These are phyloP conservation scores for Agrotis exclamationis DNA, from an alignment of 2,888 invertebrate species.

Conservation along the genomic window DNA sequence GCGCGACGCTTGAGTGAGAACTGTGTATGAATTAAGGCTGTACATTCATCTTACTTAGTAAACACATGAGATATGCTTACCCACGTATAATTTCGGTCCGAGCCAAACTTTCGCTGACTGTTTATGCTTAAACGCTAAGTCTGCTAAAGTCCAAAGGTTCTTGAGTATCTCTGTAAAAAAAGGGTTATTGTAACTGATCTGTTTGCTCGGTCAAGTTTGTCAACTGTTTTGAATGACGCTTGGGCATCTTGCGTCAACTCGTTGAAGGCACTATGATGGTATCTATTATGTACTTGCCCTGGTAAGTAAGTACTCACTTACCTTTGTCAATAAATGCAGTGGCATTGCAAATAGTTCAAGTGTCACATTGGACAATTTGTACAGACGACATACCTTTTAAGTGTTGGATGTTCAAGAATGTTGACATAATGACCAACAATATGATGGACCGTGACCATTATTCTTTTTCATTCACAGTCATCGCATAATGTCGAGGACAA, in stretches of 20 bases:
- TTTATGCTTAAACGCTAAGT: constrained; percentile 73
- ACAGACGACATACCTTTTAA: constrained; percentile 9
- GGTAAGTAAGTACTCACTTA: constrained; percentile 28
- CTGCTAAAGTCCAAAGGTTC: constrained; percentile 77
- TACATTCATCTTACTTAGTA: constrained; percentile 22
- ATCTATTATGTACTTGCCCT: constrained; percentile 40
- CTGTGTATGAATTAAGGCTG: constrained; percentile 5
- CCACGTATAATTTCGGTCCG: constrained; percentile 83
- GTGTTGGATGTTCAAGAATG: constrained; percentile 5
- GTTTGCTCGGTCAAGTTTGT: constrained; percentile 19
- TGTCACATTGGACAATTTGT: constrained; percentile 19
- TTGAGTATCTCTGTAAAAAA: constrained; percentile 79
- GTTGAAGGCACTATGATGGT: constrained; percentile 20
- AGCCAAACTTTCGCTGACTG: constrained; percentile 83
- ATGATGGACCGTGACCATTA: constrained; percentile 17
- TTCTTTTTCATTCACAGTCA: neutral
- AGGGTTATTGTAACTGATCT: constrained; percentile 24
- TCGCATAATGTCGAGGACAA: neutral
- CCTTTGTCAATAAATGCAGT: constrained; percentile 42
- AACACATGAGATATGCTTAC: constrained; percentile 67
- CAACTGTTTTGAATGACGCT: constrained; percentile 18
- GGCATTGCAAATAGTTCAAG: constrained; percentile 44
- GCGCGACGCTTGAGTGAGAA: constrained; percentile 13
- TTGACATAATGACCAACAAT: neutral
- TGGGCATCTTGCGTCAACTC: constrained; percentile 19